Conservation (phyloP, 2,888 invertebrate genomes). For the Eilema depressum region DNA sequence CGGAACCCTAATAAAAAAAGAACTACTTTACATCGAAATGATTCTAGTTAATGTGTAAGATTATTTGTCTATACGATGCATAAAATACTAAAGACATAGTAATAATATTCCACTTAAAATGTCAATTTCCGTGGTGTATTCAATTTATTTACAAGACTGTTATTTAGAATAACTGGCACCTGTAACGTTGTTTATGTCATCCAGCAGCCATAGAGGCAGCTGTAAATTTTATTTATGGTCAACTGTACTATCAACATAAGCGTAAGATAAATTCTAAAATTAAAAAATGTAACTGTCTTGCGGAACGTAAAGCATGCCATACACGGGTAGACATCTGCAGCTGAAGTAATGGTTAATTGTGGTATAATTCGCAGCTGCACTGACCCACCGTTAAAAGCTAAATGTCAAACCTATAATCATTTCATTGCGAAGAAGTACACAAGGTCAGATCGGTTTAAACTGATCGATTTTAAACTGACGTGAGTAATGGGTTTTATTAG, state of each 20-base stretch:
- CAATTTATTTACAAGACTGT: slow-evolving; percentile 2
- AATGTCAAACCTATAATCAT: slow-evolving; percentile 81
- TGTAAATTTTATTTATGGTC: slow-evolving; percentile 23
- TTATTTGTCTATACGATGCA: no score
- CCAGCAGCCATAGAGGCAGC: background rate
- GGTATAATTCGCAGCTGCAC: slow-evolving; percentile 76
- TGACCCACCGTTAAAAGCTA: slow-evolving; percentile 64
- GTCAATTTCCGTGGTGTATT: background rate
- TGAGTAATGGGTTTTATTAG: slow-evolving; percentile 44
- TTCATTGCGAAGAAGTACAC: slow-evolving; percentile 65
- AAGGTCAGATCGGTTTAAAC: slow-evolving; percentile 65
- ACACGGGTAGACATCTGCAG: slow-evolving; percentile 76
- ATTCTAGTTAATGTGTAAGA: background rate
- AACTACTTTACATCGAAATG: background rate
- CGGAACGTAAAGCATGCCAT: slow-evolving; percentile 56
- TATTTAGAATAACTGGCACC: slow-evolving; percentile 5
- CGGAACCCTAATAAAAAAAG: background rate
- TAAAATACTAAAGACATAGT: background rate
- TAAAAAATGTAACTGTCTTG: slow-evolving; percentile 61
- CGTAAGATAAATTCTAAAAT: slow-evolving; percentile 41
- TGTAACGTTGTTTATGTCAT: background rate
- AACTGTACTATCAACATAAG: slow-evolving; percentile 8
- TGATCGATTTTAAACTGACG: slow-evolving; percentile 52
- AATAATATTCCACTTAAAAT: background rate
- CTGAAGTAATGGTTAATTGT: slow-evolving; percentile 67